These are phyloP conservation scores for Chymomyza caudatula DNA, from an alignment of 2,888 invertebrate genomes.

Conservation along the genomic window DNA sequence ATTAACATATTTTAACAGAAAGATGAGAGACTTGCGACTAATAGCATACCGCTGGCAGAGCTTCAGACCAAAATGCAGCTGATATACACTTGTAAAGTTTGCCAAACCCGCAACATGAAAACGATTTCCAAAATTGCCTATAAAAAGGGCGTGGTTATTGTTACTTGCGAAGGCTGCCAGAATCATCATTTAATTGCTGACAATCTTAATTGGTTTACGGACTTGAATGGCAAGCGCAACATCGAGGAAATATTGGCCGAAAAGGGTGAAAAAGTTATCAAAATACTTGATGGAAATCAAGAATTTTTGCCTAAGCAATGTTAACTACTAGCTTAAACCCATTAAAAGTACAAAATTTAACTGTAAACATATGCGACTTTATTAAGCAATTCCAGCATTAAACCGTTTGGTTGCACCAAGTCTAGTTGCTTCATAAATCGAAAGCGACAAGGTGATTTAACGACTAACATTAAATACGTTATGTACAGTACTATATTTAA, in stretches of 20 bases:
- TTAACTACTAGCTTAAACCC: no score
- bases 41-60: constrained; percentile 55
- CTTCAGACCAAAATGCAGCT: constrained; percentile 83
- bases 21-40: constrained; percentile 25
- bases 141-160: constrained; percentile 93
- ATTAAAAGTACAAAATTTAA: constrained; percentile 21
- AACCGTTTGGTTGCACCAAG: constrained; percentile 12
- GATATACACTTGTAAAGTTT: constrained; percentile 93
- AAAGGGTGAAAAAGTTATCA: constrained; percentile 92
- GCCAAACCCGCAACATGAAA: constrained; percentile 86
- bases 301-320: no score
- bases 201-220: constrained; percentile 95
- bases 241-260: constrained; percentile 93
- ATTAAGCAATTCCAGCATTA: constrained; percentile 47
- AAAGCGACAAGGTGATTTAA: constrained; percentile 48
- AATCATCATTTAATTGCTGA: no score
- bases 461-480: constrained; percentile 44
- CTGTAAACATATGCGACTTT: constrained; percentile 59
- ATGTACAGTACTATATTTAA: constrained; percentile 43
- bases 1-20: background rate
- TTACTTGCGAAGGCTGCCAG: constrained; percentile 90
- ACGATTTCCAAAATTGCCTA: constrained; percentile 92
- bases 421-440: constrained; percentile 30
- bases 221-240: constrained; percentile 87
- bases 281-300: constrained; percentile 64